phyloP scores from a whole-genome alignment of 2,888 invertebrate species.

The Pristionchus maxplancki region DNA sequence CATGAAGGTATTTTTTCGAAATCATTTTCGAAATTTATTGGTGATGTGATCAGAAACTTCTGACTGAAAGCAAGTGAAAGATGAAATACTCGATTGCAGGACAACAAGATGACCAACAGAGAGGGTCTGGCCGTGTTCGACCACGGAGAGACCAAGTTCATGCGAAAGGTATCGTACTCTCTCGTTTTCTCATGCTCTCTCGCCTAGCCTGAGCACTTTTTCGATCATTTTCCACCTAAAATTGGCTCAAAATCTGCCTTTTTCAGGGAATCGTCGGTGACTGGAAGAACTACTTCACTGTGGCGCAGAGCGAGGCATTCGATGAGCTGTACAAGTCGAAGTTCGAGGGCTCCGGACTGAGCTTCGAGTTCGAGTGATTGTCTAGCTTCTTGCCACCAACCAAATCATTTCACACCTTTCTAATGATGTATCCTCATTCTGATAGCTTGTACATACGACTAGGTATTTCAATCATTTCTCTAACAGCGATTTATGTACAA shows the following conservation, averaged over 20 bases:
- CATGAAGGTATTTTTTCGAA: conserved; percentile 83
- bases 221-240: not conserved
- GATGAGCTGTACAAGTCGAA: conserved; percentile 80
- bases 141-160: conserved; percentile 63
- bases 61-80: too few relatives aligned
- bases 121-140: conserved; percentile 66
- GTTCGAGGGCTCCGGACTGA: conserved; percentile 57
- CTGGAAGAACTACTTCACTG: conserved; percentile 88
- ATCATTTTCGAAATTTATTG: too few relatives aligned
- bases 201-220: too few relatives aligned
- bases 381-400: not conserved
- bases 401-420: too few relatives aligned
- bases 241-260: not conserved
- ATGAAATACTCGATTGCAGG: conserved; percentile 56
- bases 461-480: too few relatives aligned
- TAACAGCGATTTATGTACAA: too few relatives aligned
- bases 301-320: conserved; percentile 85
- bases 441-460: too few relatives aligned
- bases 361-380: conserved; percentile 54
- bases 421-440: too few relatives aligned
- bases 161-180: conserved; percentile 70
- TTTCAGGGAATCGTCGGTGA: conserved; percentile 83
- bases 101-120: conserved; percentile 87
- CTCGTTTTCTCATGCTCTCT: too few relatives aligned
- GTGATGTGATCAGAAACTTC: too few relatives aligned